A percentile compares a stretch with the other conserved stretches of the same genome.
Conservation (phyloP, 2,797 vertebrate genomes). For the Galago senegalensis region DNA sequence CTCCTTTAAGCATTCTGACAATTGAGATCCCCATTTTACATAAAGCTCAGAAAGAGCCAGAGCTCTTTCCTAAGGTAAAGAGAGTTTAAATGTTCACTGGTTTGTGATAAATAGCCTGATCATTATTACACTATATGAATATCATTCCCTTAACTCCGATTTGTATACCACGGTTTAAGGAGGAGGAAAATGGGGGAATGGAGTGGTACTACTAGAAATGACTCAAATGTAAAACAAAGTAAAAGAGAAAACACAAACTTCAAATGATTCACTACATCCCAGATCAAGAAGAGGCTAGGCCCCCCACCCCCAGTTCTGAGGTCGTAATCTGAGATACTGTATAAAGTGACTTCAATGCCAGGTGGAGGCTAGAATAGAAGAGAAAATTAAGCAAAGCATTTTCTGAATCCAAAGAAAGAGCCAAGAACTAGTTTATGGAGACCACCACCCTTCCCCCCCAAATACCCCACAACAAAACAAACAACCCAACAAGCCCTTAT, state of each 20-base stretch:
- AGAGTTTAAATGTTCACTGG: background rate
- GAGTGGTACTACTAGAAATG: background rate
- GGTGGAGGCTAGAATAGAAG: background rate
- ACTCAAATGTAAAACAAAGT: background rate
- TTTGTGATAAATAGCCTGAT: background rate
- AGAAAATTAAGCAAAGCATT: background rate
- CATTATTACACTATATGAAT: background rate
- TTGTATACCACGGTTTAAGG: background rate
- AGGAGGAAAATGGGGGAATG: background rate
- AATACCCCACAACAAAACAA: background rate
- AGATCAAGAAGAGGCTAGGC: background rate
- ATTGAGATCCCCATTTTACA: background rate
- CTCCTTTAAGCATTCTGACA: background rate
- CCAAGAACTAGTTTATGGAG: background rate
- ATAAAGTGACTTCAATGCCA: background rate
- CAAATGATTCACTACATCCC: background rate
- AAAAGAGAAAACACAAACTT: constrained; percentile 34
- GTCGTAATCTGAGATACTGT: background rate
- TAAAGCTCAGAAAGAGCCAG: background rate
- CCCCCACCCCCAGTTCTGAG: background rate
- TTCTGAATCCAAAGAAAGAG: background rate
- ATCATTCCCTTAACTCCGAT: constrained; percentile 29
- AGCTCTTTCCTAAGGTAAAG: constrained; percentile 25
- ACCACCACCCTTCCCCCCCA: accelerated
- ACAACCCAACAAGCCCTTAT: background rate